A percentile compares a stretch with the other conserved stretches of the same genome.
phyloP scores from a whole-genome alignment of 2,113 vertebrate genomes.

The Orycteropus afer region DNA sequence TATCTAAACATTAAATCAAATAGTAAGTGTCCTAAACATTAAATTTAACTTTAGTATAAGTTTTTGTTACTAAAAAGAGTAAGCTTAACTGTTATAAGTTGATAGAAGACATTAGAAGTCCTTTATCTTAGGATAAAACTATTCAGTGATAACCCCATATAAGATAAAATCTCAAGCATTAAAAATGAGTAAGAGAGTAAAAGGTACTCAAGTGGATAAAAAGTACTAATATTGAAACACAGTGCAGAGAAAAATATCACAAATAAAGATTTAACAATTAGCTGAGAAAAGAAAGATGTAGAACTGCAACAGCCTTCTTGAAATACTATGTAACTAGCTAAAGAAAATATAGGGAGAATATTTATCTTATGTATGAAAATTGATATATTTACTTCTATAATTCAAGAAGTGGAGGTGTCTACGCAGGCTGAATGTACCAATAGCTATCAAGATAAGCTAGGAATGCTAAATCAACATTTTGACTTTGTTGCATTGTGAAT shows the following conservation, averaged over 20 bases:
- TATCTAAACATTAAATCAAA: no score
- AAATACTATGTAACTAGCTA: neutral
- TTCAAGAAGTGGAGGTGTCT: neutral
- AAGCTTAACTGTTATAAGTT: neutral
- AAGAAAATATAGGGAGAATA: neutral
- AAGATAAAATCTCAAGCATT: neutral
- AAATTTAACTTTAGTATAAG: neutral
- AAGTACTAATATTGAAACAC: neutral
- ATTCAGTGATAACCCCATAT: neutral
- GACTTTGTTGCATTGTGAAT: neutral
- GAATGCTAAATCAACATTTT: neutral
- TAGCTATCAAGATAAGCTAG: neutral
- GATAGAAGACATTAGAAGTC: neutral
- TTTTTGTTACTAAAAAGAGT: neutral
- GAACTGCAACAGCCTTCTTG: neutral
- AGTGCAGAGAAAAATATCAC: neutral
- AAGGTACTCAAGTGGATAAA: neutral
- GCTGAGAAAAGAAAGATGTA: neutral
- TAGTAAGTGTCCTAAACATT: neutral
- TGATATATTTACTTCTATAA: neutral
- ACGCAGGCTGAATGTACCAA: neutral
- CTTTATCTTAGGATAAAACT: neutral
- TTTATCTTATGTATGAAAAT: neutral
- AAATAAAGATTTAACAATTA: neutral
- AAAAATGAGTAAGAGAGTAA: neutral